phyloP scores from a whole-genome alignment of 1,140 invertebrate genomes.

The Microplitis demolitor region DNA sequence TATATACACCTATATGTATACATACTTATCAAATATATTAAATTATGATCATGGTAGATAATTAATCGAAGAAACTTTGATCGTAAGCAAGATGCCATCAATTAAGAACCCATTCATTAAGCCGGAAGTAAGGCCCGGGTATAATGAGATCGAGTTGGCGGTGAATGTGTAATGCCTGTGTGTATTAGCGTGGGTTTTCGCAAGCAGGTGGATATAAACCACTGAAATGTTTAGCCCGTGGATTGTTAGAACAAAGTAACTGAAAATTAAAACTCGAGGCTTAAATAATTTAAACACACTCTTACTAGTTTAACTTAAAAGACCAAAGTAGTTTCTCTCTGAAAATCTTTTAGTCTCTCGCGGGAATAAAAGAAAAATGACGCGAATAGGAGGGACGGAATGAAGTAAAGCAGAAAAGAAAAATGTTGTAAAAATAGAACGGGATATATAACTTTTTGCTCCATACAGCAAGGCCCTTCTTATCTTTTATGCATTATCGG shows the following conservation, averaged over 20 bases:
- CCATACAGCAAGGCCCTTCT: constrained; percentile 34
- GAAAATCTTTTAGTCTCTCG: not conserved
- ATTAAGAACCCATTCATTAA: constrained; percentile 53
- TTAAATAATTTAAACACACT: not conserved
- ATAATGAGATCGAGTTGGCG: constrained; percentile 4
- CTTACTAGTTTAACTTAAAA: not conserved
- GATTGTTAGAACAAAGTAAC: too few species aligned
- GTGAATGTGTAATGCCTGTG: not conserved
- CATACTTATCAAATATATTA: not conserved
- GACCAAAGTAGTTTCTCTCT: not conserved
- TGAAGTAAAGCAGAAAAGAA: not conserved
- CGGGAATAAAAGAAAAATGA: constrained; percentile 7
- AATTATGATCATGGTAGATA: constrained; percentile 25
- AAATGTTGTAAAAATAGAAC: not conserved
- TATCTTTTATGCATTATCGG: constrained; percentile 54
- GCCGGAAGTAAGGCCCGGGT: constrained; percentile 41
- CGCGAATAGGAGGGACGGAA: not conserved
- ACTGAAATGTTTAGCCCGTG: too few species aligned
- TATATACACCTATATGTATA: not conserved
- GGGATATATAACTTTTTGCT: constrained; percentile 24
- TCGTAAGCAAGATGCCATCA: constrained; percentile 52
- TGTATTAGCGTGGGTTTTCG: constrained; percentile 6
- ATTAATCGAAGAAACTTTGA: constrained; percentile 53
- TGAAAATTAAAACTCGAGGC: too few species aligned
- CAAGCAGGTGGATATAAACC: constrained; percentile 23